A percentile compares a stretch with the other conserved stretches of the same genome.
phyloP scores from a whole-genome alignment of 2,113 vertebrate genomes.

The Halcyon malimbica region DNA sequence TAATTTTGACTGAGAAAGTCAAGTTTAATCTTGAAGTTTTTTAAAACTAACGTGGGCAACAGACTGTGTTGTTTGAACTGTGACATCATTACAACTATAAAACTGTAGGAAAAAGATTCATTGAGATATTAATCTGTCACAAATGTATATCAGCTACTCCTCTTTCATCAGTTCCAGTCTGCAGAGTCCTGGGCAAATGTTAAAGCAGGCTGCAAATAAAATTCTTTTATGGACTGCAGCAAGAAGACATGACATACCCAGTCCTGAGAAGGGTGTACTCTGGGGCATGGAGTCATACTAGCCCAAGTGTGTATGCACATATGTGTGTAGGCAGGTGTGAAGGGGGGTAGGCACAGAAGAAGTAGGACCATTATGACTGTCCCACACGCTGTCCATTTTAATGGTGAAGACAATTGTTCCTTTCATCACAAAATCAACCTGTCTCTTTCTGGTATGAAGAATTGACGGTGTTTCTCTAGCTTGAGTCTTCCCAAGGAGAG shows the following conservation, averaged over 20 bases:
- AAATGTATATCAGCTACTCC: background rate
- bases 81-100: background rate
- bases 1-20: constrained; percentile 15
- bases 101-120: background rate
- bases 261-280: background rate
- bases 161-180: background rate
- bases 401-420: background rate
- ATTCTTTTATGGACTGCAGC: background rate
- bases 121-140: background rate
- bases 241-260: background rate
- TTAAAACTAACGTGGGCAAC: background rate
- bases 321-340: background rate
- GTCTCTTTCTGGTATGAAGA: background rate
- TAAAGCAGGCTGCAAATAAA: background rate
- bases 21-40: background rate
- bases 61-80: background rate
- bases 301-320: background rate
- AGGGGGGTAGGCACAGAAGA: background rate
- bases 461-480: background rate
- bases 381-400: background rate
- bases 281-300: background rate
- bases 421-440: background rate
- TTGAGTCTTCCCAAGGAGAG: background rate
- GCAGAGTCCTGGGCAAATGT: background rate
- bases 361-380: background rate